Evolutionary conservation across 2,797 vertebrate genomes (phyloP).

Genomic region (Acridotheres tristis): DNA sequence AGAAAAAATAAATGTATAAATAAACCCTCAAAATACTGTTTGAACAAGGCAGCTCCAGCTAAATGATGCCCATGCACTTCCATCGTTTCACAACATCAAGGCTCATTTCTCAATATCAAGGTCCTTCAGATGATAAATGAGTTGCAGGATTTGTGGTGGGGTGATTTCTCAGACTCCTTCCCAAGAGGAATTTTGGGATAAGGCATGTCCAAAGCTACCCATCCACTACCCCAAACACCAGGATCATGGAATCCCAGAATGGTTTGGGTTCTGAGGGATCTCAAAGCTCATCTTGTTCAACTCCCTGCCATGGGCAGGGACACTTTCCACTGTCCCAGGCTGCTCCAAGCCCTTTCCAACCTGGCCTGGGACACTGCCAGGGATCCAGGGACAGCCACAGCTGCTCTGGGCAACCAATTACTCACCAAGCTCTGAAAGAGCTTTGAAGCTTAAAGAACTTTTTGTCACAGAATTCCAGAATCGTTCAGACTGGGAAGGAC

Average conservation of each 20-base stretch:
- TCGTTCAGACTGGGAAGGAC: not conserved
- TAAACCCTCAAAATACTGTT: not conserved
- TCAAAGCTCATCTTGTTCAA: not conserved
- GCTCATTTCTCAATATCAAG: conserved; percentile 21
- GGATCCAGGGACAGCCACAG: not conserved
- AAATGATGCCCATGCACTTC: conserved; percentile 38
- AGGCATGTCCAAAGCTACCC: not conserved
- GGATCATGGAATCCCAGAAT: not conserved
- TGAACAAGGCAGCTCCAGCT: not conserved
- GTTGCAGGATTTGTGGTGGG: not conserved
- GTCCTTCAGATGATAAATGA: conserved; percentile 20
- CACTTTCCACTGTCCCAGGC: accelerated
- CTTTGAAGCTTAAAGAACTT: not conserved
- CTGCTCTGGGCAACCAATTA: not conserved
- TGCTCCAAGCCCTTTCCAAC: not conserved
- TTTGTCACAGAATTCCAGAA: not conserved
- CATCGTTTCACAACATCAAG: conserved; percentile 8
- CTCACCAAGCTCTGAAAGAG: not conserved
- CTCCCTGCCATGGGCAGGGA: not conserved
- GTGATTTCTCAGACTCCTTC: not conserved
- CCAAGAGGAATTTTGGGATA: not conserved
- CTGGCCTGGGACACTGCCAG: not conserved
- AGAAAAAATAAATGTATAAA: not conserved
- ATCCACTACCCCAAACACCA: not conserved
- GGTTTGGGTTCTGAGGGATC: not conserved